Conservation (phyloP, 2,888 invertebrate species). For the Drosophila lutescens region DNA sequence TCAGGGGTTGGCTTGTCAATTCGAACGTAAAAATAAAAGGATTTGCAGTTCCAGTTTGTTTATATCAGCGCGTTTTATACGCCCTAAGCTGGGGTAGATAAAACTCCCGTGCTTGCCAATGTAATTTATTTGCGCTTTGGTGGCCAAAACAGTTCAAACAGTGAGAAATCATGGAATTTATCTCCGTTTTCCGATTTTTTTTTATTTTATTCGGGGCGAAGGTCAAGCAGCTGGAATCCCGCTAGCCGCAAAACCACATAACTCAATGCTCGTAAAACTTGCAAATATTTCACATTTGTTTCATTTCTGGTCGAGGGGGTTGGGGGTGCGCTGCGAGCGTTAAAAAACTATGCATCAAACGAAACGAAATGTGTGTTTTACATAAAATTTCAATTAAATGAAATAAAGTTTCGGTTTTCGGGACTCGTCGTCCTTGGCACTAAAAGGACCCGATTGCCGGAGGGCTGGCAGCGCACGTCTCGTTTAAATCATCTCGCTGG, state of each 20-base stretch:
- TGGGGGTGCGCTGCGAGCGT: conserved; percentile 39
- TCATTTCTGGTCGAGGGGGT: conserved; percentile 22
- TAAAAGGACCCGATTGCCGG: conserved; percentile 17
- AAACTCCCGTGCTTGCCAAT: conserved; percentile 38
- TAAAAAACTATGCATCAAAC: conserved; percentile 64
- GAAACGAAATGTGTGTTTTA: conserved; percentile 69
- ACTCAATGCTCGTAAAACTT: conserved; percentile 69
- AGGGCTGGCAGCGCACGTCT: conserved; percentile 58
- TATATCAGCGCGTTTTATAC: conserved; percentile 64
- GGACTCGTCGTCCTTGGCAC: conserved; percentile 66
- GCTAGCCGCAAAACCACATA: conserved; percentile 47
- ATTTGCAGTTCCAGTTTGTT: conserved; percentile 37
- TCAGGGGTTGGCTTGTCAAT: conserved; percentile 64
- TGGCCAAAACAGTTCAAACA: conserved; percentile 67
- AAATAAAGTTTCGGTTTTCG: conserved; percentile 63
- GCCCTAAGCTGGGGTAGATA: conserved; percentile 40
- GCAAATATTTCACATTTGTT: conserved; percentile 63
- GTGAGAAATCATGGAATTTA: conserved; percentile 76
- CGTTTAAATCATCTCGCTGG: conserved; percentile 74
- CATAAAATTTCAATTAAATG: conserved; percentile 78
- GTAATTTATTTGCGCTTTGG: conserved; percentile 70
- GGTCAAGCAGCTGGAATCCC: conserved; percentile 58
- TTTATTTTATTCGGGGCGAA: conserved; percentile 51
- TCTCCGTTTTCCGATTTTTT: conserved; percentile 46
- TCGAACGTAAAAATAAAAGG: conserved; percentile 65